Percentiles rank a stretch among this genome's conserved stretches.
These are phyloP conservation scores for Sarcophaga variegata DNA, from an alignment of 2,888 invertebrate species.

Conservation along the genomic window DNA sequence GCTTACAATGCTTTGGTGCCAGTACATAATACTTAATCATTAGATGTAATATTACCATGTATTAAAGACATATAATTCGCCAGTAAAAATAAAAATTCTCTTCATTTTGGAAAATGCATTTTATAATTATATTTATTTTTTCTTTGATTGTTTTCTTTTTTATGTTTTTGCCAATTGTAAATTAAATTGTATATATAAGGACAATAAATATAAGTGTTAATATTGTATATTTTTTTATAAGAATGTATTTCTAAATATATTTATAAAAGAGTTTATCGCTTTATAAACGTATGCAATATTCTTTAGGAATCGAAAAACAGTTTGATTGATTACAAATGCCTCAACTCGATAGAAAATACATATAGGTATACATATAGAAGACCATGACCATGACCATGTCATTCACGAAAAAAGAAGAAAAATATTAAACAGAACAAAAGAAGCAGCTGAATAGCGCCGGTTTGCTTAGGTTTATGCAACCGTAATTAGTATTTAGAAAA, in stretches of 20 bases:
- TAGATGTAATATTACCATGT: neutral
- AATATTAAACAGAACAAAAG: neutral
- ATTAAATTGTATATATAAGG: conserved; percentile 56
- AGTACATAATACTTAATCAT: neutral
- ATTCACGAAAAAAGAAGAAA: conserved; percentile 26
- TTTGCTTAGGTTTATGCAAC: neutral
- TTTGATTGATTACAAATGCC: conserved; percentile 40
- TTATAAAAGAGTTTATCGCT: conserved; percentile 25
- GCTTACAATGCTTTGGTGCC: too few species aligned
- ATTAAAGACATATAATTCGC: neutral
- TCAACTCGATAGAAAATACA: conserved; percentile 33
- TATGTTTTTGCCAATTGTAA: conserved; percentile 44
- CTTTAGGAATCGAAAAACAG: conserved; percentile 32
- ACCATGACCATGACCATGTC: conserved; percentile 6
- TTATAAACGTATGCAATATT: conserved; percentile 39
- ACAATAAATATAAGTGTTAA: conserved; percentile 54
- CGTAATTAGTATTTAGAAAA: conserved; percentile 40
- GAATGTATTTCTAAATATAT: conserved; percentile 34
- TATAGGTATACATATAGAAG: conserved; percentile 33
- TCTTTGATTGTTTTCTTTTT: conserved; percentile 26
- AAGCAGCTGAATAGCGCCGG: conserved; percentile 21
- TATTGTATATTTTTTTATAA: conserved; percentile 44
- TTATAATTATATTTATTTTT: conserved; percentile 12
- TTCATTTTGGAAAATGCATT: conserved; percentile 69
- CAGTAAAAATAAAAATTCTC: neutral